Base-by-base conservation (phyloP, 2,888 invertebrate species). In the Tridacna crocea region DNA sequence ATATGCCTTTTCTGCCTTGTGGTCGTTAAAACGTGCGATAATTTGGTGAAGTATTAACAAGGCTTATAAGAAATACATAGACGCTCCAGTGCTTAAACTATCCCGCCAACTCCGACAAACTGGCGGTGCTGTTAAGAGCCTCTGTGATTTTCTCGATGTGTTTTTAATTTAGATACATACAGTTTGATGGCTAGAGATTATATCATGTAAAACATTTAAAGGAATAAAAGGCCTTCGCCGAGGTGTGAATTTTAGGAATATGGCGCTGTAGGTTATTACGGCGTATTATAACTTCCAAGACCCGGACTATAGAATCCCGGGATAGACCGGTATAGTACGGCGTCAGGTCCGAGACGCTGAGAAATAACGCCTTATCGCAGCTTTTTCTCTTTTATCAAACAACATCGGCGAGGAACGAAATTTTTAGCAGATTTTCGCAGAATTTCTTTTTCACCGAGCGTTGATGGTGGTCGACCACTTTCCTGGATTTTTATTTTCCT, bases 121-220 rank as follows among this genome's bases (percentile, higher is more conserved):
- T 77, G 86, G 83, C 86, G 81, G 26, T 60, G 65, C 51, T 15
- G 47, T 47, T 80, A 80, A 83, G 83, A 81, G 66, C 72, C 76
- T 46, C 22, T n/a, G 48, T 61, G 86, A 81, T 83, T 80, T 22
- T 75, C 60, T 60, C 61, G 83, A 86, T 83, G 79, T 83, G 86
- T 83, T 83, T 86, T 86, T 86, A 83, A 86, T 86, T 84, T 84
- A 83, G 82, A 83, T 82, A 83, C 77, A 84, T 82, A 84, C 75
- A 82, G 75, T 82, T 84, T 84, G 82, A 87, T 82, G 83, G 79
- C 77, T 58, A 58, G 22, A 58, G 84, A 82, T 87, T 82, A 84
- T 81, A 87, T 87, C 79, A 75, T 83, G 77, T 75, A 82, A 82
- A 78, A 84, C 77, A 79, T 82, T 80, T 83, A 83, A 82, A 80